Percentiles rank a stretch among this genome's conserved stretches.
Evolutionary conservation across 1,140 invertebrate species (phyloP).

Genomic region (Pseudomyrmex dendroicus): DNA sequence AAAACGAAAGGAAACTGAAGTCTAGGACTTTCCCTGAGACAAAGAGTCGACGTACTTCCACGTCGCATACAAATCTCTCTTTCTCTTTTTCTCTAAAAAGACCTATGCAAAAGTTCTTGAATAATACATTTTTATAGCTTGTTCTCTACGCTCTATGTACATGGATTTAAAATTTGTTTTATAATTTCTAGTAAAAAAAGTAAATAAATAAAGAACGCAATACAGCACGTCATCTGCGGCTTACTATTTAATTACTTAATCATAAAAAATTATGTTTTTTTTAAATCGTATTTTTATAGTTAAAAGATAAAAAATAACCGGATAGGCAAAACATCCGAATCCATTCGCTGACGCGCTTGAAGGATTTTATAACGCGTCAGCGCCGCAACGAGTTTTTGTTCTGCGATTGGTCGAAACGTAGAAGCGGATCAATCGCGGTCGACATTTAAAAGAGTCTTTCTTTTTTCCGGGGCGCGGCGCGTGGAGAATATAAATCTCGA

Average conservation of each 20-base stretch:
- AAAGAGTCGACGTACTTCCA: not conserved
- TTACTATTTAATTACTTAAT: not conserved
- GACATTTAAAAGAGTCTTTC: conserved; percentile 38
- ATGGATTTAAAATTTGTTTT: too few species aligned
- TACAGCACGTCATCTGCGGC: not conserved
- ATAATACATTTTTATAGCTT: not conserved
- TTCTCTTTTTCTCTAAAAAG: not conserved
- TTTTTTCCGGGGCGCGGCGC: conserved; percentile 34
- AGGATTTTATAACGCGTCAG: not conserved
- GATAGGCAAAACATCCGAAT: too few species aligned
- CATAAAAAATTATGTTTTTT: not conserved
- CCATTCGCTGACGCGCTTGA: too few species aligned
- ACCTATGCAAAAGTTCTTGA: not conserved
- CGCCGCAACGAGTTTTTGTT: conserved; percentile 17
- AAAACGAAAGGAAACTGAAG: conserved; percentile 37
- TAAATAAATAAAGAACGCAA: not conserved
- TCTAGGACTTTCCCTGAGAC: not conserved
- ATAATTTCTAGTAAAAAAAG: not conserved
- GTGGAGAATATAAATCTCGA: conserved; percentile 69
- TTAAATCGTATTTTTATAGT: not conserved
- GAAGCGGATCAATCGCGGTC: conserved; percentile 40
- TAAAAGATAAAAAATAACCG: not conserved
- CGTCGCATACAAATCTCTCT: conserved; percentile 6
- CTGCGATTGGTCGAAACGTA: conserved; percentile 6
- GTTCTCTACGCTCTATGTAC: too few species aligned